These are phyloP conservation scores for Euura saliciscinereae DNA, from an alignment of 1,140 invertebrate genomes.

Conservation along the genomic window DNA sequence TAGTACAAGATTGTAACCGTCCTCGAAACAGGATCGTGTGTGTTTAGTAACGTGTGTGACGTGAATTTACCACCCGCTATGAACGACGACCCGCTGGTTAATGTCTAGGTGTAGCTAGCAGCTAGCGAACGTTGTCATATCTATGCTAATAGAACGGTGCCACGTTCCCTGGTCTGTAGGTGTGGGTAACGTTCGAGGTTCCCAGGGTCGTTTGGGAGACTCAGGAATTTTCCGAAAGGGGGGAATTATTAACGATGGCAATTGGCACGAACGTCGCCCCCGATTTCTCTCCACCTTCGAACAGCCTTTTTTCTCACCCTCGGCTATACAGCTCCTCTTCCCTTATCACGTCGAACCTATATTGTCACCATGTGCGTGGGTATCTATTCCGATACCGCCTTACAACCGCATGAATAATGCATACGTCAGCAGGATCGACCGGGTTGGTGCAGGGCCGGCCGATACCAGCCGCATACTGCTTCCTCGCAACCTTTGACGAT, in stretches of 20 bases:
- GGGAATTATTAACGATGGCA: slow-evolving; percentile 22
- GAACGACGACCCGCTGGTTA: no score
- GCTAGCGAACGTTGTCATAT: background rate
- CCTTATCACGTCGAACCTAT: no score
- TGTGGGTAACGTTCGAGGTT: background rate
- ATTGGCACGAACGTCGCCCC: slow-evolving; percentile 1
- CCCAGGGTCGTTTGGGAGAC: background rate
- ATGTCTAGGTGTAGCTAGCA: no score
- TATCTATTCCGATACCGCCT: background rate
- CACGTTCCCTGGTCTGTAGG: background rate
- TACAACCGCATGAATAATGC: background rate
- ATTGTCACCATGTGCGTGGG: no score
- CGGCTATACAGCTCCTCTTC: no score
- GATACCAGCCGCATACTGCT: background rate
- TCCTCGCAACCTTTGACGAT: no score
- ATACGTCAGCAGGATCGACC: background rate
- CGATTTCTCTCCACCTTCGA: background rate
- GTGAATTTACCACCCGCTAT: no score
- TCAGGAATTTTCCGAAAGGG: slow-evolving; percentile 5
- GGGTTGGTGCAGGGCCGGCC: background rate
- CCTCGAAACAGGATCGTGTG: no score
- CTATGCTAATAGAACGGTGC: background rate
- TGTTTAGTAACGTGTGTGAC: no score
- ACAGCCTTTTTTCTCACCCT: no score
- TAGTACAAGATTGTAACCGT: no score